These are phyloP conservation scores for Hydriomena furcata DNA, from an alignment of 2,888 invertebrate genomes.

Conservation along the genomic window DNA sequence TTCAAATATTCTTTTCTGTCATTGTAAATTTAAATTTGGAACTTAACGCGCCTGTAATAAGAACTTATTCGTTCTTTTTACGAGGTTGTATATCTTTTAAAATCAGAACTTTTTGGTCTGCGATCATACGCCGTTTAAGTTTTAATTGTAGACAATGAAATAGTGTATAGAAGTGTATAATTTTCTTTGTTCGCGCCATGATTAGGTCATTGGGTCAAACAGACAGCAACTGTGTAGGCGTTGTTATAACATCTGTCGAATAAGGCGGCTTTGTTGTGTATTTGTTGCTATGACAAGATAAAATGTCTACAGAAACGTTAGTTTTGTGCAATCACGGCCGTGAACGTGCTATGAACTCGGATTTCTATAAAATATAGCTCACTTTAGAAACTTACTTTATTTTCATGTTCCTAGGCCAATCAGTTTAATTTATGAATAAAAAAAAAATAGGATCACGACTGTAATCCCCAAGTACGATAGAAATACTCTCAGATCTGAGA, in stretches of 20 bases:
- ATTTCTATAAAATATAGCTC: neutral
- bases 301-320: conserved; percentile 11
- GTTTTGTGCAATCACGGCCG: conserved; percentile 8
- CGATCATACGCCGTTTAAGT: conserved; percentile 45
- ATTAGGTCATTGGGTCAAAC: conserved; percentile 30
- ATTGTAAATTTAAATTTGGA: conserved; percentile 56
- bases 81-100: conserved; percentile 22
- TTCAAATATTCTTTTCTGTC: conserved; percentile 53
- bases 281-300: conserved; percentile 27
- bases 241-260: conserved; percentile 23
- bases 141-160: conserved; percentile 57
- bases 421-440: too few species aligned
- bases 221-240: conserved; percentile 14
- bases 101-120: conserved; percentile 22
- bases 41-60: conserved; percentile 45
- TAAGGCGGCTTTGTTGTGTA: conserved; percentile 20
- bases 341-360: conserved; percentile 4
- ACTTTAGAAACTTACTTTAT: neutral
- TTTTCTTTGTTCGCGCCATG: conserved; percentile 33
- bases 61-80: conserved; percentile 31
- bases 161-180: conserved; percentile 37
- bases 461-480: too few species aligned
- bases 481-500: too few species aligned
- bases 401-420: too few species aligned
- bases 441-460: too few species aligned